Conservation (phyloP, 2,797 vertebrate species). For the Pseudomugil tenellus region DNA sequence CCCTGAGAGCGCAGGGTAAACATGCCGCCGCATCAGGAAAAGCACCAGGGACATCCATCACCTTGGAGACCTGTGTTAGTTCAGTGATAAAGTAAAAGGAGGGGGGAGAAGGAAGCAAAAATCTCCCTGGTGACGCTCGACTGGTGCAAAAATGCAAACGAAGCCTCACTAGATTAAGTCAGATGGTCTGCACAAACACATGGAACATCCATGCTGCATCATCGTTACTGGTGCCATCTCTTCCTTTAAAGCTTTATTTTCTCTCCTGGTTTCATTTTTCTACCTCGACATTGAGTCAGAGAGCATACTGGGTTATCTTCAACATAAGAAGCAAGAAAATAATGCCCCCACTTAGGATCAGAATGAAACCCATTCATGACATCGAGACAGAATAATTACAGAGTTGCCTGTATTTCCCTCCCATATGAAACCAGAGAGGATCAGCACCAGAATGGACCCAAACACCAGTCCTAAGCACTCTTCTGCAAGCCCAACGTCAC, state of each 20-base stretch:
- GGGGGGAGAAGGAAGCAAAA: slow-evolving; percentile 35
- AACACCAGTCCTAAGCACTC: slow-evolving; percentile 42
- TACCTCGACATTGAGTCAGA: slow-evolving; percentile 2
- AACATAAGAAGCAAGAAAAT: slow-evolving; percentile 18
- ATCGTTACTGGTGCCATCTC: slow-evolving; percentile 3
- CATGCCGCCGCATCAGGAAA: slow-evolving; percentile 38
- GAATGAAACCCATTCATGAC: slow-evolving; percentile 64
- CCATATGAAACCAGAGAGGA: slow-evolving; percentile 65
- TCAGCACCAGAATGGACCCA: slow-evolving; percentile 56
- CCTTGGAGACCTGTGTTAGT: slow-evolving; percentile 65
- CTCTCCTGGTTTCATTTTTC: not conserved
- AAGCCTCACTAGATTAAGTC: slow-evolving; percentile 15
- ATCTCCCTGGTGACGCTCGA: slow-evolving; percentile 44
- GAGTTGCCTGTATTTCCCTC: slow-evolving; percentile 52
- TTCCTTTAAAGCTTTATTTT: slow-evolving; percentile 1
- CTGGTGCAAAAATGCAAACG: slow-evolving; percentile 27
- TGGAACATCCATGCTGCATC: slow-evolving; percentile 18
- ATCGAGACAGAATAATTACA: slow-evolving; percentile 72
- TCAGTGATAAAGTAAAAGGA: slow-evolving; percentile 32
- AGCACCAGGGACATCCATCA: slow-evolving; percentile 52
- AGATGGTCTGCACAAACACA: slow-evolving; percentile 6
- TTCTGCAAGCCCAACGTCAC: not conserved
- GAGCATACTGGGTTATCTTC: slow-evolving; percentile 20
- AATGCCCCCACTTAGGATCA: slow-evolving; percentile 45
- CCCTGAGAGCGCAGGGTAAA: slow-evolving; percentile 55